Evolutionary conservation across 1,140 invertebrate species (phyloP).

Genomic region (Diachasmimorpha longicaudata): DNA sequence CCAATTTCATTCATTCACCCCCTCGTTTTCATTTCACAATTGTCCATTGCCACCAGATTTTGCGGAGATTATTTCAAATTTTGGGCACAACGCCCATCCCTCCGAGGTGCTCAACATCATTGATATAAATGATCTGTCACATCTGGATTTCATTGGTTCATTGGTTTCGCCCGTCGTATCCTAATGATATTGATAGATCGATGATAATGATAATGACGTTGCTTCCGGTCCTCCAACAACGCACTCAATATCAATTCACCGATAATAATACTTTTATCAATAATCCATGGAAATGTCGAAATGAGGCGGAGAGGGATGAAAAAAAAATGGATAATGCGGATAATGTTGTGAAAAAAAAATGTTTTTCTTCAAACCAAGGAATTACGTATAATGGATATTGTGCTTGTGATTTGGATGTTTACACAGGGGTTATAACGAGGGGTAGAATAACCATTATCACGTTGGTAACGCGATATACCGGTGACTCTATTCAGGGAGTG

Average conservation of each 20-base stretch:
- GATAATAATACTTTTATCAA: constrained; percentile 5
- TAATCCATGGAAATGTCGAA: neutral
- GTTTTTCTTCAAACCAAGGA: neutral
- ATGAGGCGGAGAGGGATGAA: neutral
- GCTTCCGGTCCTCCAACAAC: neutral
- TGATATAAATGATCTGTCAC: constrained; percentile 27
- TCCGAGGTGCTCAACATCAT: constrained; percentile 1
- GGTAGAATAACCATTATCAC: constrained; percentile 23
- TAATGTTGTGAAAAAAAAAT: neutral
- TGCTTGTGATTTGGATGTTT: neutral
- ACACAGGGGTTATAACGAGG: constrained; percentile 14
- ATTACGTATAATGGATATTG: neutral
- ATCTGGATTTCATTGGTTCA: constrained; percentile 21
- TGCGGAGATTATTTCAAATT: neutral
- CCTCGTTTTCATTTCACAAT: neutral
- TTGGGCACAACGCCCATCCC: constrained; percentile 16
- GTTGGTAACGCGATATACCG: constrained; percentile 10
- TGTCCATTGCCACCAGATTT: neutral
- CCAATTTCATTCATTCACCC: no score
- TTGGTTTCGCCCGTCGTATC: neutral
- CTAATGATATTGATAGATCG: constrained; percentile 19
- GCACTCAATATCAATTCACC: constrained; percentile 9
- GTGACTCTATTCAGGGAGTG: constrained; percentile 6
- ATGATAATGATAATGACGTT: constrained; percentile 17
- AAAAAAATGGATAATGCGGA: neutral